Evolutionary conservation across 2,797 vertebrate genomes (phyloP).

Genomic region (Danio tinwini): DNA sequence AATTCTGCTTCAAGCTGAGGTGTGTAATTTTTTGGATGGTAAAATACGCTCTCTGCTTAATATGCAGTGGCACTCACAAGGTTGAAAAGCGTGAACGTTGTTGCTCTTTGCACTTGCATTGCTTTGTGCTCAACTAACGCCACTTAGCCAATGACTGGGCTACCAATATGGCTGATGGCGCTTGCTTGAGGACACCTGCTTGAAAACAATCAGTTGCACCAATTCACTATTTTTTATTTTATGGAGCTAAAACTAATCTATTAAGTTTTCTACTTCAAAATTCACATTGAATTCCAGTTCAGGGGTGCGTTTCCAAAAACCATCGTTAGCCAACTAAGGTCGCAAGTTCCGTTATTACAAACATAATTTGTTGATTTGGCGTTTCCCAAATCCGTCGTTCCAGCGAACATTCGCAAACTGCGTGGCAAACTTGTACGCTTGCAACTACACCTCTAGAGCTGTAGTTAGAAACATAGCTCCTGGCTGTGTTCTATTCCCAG

Average conservation of each 20-base stretch:
- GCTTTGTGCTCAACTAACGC: background rate
- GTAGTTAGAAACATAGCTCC: too few species aligned
- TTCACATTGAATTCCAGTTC: background rate
- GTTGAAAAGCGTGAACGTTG: conserved; percentile 10
- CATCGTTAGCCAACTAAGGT: too few species aligned
- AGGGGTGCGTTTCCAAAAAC: too few species aligned
- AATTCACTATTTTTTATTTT: background rate
- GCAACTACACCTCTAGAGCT: too few species aligned
- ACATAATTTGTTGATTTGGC: too few species aligned
- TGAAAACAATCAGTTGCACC: conserved; percentile 59
- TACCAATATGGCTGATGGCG: background rate
- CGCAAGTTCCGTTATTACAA: too few species aligned
- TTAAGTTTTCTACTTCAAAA: background rate
- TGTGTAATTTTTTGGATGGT: conserved; percentile 8
- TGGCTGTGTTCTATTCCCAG: too few species aligned
- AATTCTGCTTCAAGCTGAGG: conserved; percentile 30
- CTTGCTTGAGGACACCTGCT: background rate
- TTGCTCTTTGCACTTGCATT: background rate
- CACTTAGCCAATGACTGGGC: background rate
- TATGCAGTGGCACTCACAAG: background rate
- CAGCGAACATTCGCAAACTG: too few species aligned
- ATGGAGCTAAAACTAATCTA: background rate
- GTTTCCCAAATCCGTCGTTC: too few species aligned
- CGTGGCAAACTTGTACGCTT: too few species aligned
- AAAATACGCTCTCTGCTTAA: background rate